Percentiles rank a stretch among this genome's conserved stretches.
Evolutionary conservation across 2,888 invertebrate species (phyloP).

Genomic region (Globia sparganii): DNA sequence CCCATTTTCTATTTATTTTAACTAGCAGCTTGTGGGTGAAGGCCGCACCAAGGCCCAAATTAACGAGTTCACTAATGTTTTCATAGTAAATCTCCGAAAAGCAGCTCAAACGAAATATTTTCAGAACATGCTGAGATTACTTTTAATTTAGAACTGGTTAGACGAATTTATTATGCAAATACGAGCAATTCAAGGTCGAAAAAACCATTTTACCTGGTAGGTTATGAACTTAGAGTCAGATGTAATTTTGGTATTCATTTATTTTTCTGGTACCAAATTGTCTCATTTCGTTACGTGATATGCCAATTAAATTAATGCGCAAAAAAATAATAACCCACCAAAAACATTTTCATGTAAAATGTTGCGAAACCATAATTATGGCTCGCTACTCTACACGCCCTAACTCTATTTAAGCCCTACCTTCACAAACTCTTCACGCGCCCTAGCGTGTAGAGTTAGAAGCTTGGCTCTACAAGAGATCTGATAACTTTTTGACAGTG

Average conservation of each 20-base stretch:
- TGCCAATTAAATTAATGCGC: background rate
- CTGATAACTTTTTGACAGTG: no score
- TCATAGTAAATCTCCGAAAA: constrained; percentile 16
- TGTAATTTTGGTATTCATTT: background rate
- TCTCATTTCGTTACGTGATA: background rate
- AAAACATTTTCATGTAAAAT: no score
- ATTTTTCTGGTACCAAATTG: background rate
- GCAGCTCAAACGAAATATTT: constrained; percentile 14
- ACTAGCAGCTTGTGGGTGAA: constrained; percentile 35
- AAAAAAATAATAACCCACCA: background rate
- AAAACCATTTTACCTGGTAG: constrained; percentile 7
- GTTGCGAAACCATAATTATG: no score
- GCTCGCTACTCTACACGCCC: no score
- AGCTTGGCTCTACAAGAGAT: no score
- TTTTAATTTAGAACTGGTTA: constrained; percentile 38
- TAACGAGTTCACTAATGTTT: constrained; percentile 38
- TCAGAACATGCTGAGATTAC: constrained; percentile 12
- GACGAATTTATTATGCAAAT: constrained; percentile 36
- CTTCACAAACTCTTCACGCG: no score
- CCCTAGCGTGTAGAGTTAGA: no score
- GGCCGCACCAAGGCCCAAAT: constrained; percentile 31
- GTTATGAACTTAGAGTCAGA: background rate
- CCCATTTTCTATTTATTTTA: constrained; percentile 26
- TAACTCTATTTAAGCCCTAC: no score
- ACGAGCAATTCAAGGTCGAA: constrained; percentile 39